Percentiles rank a stretch among this genome's conserved stretches.
These are phyloP conservation scores for Frieseomelitta varia DNA, from an alignment of 1,140 invertebrate species.

Conservation along the genomic window DNA sequence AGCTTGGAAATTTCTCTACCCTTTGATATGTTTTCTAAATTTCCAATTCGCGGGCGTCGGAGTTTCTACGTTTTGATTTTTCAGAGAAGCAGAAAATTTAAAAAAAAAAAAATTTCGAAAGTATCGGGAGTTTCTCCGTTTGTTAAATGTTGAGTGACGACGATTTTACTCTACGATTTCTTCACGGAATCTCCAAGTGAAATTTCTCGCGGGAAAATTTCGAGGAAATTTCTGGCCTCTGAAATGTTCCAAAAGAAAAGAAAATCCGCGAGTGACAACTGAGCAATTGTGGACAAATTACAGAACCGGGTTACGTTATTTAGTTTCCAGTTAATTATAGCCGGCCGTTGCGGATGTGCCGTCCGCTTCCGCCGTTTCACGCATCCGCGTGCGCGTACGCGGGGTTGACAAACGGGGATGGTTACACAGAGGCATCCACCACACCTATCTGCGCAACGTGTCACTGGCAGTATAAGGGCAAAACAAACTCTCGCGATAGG, in stretches of 20 bases:
- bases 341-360: background rate
- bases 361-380: constrained; percentile 7
- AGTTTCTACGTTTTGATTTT: background rate
- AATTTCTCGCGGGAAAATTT: background rate
- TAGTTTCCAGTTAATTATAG: constrained; percentile 37
- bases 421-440: constrained; percentile 20
- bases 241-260: background rate
- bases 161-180: too few species aligned
- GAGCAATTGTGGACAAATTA: background rate
- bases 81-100: too few species aligned
- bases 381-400: constrained; percentile 16
- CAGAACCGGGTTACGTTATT: constrained; percentile 7
- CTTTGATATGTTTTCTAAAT: background rate
- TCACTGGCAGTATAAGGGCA: constrained; percentile 39
- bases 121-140: too few species aligned
- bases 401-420: constrained; percentile 11
- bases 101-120: too few species aligned
- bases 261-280: background rate
- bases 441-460: constrained; percentile 32
- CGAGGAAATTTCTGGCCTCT: background rate
- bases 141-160: too few species aligned
- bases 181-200: too few species aligned
- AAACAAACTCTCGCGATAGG: constrained; percentile 20
- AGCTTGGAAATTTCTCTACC: background rate
- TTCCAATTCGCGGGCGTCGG: background rate